phyloP scores from a whole-genome alignment of 2,113 vertebrate genomes.

The Neolamprologus brichardi region DNA sequence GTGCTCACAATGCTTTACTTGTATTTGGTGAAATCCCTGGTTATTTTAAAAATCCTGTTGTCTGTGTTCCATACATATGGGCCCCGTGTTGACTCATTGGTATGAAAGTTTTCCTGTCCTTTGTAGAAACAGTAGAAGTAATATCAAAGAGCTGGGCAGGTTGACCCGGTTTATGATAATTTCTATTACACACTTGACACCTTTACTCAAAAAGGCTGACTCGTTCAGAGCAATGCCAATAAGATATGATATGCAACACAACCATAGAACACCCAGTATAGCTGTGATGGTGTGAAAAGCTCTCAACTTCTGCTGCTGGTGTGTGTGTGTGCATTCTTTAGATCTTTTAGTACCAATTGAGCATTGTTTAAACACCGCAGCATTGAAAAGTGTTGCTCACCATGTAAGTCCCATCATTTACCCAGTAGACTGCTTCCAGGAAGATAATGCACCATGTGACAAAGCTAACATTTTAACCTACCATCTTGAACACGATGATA shows the following conservation, averaged over 20 bases:
- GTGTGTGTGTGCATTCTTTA: background rate
- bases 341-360: background rate
- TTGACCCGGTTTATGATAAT: rapidly evolving
- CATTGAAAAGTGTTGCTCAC: background rate
- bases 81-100: background rate
- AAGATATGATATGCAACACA: background rate
- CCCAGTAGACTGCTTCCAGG: background rate
- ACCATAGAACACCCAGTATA: background rate
- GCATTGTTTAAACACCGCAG: background rate
- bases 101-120: background rate
- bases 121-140: background rate
- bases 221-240: background rate
- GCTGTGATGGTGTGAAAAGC: background rate
- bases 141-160: background rate
- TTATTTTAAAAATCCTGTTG: background rate
- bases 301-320: background rate
- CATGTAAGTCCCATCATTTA: background rate
- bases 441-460: background rate
- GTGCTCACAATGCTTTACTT: background rate
- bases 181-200: background rate
- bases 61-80: background rate
- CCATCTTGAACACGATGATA: background rate
- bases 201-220: background rate
- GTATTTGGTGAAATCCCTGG: background rate
- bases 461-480: background rate